Percentiles rank a stretch among this genome's conserved stretches.
Conservation (phyloP, 2,797 vertebrate genomes). For the Mormyrus proboscirostris region DNA sequence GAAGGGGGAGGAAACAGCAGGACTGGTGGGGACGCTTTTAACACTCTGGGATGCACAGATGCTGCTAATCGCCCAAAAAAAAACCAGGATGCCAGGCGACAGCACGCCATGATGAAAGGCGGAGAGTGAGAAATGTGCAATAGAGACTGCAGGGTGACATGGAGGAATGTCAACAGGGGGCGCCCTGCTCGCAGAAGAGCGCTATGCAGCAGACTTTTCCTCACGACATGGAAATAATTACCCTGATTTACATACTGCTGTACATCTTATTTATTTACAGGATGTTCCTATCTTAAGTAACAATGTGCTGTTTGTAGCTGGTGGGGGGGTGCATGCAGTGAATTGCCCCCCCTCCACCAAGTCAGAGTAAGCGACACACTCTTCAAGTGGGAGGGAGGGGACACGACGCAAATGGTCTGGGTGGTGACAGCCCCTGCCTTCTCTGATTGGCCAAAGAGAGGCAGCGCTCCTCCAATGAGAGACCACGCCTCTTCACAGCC, state of each 20-base stretch:
- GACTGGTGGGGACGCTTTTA: slow-evolving; percentile 1
- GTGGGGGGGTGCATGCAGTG: not conserved
- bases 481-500: not conserved
- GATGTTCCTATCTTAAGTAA: not conserved
- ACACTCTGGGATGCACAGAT: slow-evolving; percentile 33
- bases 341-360: not conserved
- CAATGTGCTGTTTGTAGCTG: not conserved
- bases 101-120: slow-evolving; percentile 18
- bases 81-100: slow-evolving; percentile 16
- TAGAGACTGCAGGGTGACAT: slow-evolving; percentile 23
- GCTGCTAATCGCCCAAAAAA: slow-evolving; percentile 41
- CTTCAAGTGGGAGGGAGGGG: not conserved
- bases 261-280: not conserved
- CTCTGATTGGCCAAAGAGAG: not conserved
- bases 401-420: not conserved
- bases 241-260: not conserved
- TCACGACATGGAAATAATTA: not conserved
- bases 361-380: not conserved
- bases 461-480: not conserved
- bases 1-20: slow-evolving; percentile 12
- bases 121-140: not conserved
- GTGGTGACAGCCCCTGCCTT: not conserved
- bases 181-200: not conserved
- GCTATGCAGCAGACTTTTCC: not conserved
- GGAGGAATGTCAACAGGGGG: slow-evolving; percentile 33